A percentile compares a stretch with the other conserved stretches of the same genome.
Evolutionary conservation across 2,797 vertebrate species (phyloP).

Genomic region (Manis crassicaudata): DNA sequence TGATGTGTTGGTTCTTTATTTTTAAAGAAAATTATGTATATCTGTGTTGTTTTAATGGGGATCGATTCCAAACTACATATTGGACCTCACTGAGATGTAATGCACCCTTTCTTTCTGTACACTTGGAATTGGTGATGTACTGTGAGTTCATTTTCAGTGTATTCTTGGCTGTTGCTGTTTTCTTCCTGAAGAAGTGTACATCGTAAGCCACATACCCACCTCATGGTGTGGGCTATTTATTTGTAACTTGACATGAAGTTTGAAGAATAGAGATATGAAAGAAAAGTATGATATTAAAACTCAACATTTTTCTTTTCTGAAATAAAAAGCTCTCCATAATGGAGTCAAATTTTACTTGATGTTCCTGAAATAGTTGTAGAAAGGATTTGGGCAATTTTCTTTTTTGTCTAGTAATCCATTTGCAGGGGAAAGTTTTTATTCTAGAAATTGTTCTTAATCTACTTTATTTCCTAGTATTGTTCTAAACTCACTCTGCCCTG

Average conservation of each 20-base stretch:
- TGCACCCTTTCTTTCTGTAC: conserved; percentile 73
- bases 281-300: conserved; percentile 74
- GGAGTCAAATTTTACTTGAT: not conserved
- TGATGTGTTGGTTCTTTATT: conserved; percentile 61
- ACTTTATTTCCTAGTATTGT: not conserved
- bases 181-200: conserved; percentile 79
- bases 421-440: not conserved
- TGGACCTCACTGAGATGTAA: conserved; percentile 46
- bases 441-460: not conserved
- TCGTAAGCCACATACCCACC: conserved; percentile 78
- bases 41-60: conserved; percentile 62
- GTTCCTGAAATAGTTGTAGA: not conserved
- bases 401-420: not conserved
- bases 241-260: conserved; percentile 89
- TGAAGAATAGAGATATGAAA: conserved; percentile 83
- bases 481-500: not conserved
- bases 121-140: conserved; percentile 76
- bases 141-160: conserved; percentile 75
- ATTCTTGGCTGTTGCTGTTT: conserved; percentile 79
- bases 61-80: conserved; percentile 32
- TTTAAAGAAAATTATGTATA: not conserved
- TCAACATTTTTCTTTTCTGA: not conserved
- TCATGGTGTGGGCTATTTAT: conserved; percentile 91
- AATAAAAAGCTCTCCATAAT: not conserved
- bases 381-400: not conserved